phyloP scores from a whole-genome alignment of 2,797 vertebrate genomes.

The Heterohyrax brucei region DNA sequence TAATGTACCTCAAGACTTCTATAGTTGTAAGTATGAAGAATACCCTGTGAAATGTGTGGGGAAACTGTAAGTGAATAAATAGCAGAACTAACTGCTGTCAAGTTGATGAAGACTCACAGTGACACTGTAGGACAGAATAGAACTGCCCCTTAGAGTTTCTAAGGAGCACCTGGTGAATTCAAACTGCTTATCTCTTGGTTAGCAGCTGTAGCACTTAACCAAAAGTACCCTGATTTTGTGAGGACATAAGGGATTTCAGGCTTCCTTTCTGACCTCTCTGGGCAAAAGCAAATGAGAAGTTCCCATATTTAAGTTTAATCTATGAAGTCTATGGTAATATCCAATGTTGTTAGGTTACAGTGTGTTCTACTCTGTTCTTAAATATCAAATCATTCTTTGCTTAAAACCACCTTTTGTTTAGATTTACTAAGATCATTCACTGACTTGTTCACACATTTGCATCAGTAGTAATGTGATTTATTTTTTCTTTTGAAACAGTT shows the following conservation, averaged over 20 bases:
- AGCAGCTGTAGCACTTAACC: too few relatives aligned
- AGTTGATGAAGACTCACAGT: too few relatives aligned
- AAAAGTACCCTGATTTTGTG: not conserved
- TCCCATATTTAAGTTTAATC: not conserved
- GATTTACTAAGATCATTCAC: not conserved
- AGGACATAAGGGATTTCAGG: not conserved
- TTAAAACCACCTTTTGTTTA: slow-evolving; percentile 35
- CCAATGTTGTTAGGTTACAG: not conserved
- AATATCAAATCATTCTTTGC: slow-evolving; percentile 38
- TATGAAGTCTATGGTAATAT: not conserved
- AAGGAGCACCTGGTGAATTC: too few relatives aligned
- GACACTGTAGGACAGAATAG: too few relatives aligned
- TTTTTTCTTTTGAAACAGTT: slow-evolving; percentile 92
- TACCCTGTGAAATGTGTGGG: fast-evolving
- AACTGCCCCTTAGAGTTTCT: too few relatives aligned
- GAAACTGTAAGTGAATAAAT: not conserved
- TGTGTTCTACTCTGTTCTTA: not conserved
- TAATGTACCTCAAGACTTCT: slow-evolving; percentile 93
- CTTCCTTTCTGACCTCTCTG: not conserved
- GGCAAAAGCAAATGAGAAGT: not conserved
- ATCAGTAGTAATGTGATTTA: slow-evolving; percentile 46
- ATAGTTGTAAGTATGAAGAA: slow-evolving; percentile 92
- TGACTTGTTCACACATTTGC: not conserved
- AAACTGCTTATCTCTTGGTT: too few relatives aligned
- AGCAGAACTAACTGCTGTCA: too few relatives aligned